Percentiles rank a stretch among this genome's conserved stretches.
Evolutionary conservation across 2,888 invertebrate species (phyloP).

Genomic region (Cetonia aurata): DNA sequence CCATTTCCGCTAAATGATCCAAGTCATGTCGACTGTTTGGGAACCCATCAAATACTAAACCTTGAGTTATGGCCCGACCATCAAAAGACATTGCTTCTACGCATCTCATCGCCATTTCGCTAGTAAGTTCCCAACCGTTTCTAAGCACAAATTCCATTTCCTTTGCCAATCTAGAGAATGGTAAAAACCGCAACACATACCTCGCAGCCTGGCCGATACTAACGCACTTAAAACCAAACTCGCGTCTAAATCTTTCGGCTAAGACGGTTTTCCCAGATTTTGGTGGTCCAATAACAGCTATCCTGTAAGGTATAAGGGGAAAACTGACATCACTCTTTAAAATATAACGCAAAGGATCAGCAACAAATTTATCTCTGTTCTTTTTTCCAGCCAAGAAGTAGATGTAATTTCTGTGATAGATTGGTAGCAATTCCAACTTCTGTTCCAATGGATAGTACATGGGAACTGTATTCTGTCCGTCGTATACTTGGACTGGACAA

Average conservation of each 20-base stretch:
- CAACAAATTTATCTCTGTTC: slow-evolving; percentile 68
- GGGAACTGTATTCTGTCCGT: slow-evolving; percentile 68
- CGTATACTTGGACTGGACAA: slow-evolving; percentile 75
- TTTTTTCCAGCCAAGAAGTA: slow-evolving; percentile 71
- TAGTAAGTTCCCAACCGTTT: slow-evolving; percentile 66
- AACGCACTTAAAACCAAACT: slow-evolving; percentile 70
- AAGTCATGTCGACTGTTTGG: slow-evolving; percentile 70
- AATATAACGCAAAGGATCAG: slow-evolving; percentile 72
- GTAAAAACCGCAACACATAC: slow-evolving; percentile 67
- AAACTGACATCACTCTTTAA: slow-evolving; percentile 65
- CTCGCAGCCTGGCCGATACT: slow-evolving; percentile 71
- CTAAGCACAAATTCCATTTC: slow-evolving; percentile 65
- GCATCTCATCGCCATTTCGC: slow-evolving; percentile 68
- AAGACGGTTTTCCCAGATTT: slow-evolving; percentile 74
- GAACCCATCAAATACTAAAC: slow-evolving; percentile 75
- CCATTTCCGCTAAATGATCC: slow-evolving; percentile 67
- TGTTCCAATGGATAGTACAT: slow-evolving; percentile 67
- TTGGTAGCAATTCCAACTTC: slow-evolving; percentile 68
- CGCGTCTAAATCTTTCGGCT: slow-evolving; percentile 69
- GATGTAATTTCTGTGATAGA: slow-evolving; percentile 72
- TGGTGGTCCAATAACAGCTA: slow-evolving; percentile 74
- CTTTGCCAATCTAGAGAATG: slow-evolving; percentile 69
- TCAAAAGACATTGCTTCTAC: slow-evolving; percentile 70
- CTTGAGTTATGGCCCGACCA: slow-evolving; percentile 68
- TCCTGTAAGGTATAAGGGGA: slow-evolving; percentile 69